phyloP scores from a whole-genome alignment of 2,113 vertebrate species.

The Chaetops frenatus region DNA sequence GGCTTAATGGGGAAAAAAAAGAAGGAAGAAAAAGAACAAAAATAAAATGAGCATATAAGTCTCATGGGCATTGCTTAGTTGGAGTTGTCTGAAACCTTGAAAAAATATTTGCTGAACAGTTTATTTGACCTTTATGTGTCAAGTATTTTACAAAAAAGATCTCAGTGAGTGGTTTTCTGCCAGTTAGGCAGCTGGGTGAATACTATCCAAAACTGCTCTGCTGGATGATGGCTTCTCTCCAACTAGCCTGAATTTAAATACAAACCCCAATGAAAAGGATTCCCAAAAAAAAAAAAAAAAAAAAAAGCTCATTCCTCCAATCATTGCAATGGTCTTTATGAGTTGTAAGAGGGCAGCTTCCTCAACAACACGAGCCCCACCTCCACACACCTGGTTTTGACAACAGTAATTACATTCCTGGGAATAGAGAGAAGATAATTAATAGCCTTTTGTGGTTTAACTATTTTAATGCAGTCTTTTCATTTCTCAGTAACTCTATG shows the following conservation, averaged over 20 bases:
- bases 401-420: slow-evolving; percentile 58
- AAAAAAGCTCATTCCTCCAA: slow-evolving; percentile 13
- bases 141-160: slow-evolving; percentile 7
- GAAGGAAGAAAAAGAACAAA: not conserved
- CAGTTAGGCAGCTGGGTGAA: slow-evolving; percentile 53
- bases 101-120: slow-evolving; percentile 58
- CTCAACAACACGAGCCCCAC: not conserved
- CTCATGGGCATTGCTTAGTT: slow-evolving; percentile 26
- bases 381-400: slow-evolving; percentile 23
- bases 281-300: not conserved
- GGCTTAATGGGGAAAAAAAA: not conserved
- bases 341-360: not conserved
- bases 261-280: slow-evolving; percentile 8
- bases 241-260: slow-evolving; percentile 28
- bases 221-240: slow-evolving; percentile 42
- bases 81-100: slow-evolving; percentile 40
- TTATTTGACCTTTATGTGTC: slow-evolving; percentile 46
- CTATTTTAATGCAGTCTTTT: slow-evolving; percentile 54
- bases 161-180: not conserved
- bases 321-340: not conserved
- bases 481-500: slow-evolving; percentile 30
- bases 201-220: slow-evolving; percentile 25
- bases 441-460: slow-evolving; percentile 53
- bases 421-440: slow-evolving; percentile 40
- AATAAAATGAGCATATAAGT: not conserved